These are phyloP conservation scores for Chymomyza costata DNA, from an alignment of 1,140 invertebrate species.

Conservation along the genomic window DNA sequence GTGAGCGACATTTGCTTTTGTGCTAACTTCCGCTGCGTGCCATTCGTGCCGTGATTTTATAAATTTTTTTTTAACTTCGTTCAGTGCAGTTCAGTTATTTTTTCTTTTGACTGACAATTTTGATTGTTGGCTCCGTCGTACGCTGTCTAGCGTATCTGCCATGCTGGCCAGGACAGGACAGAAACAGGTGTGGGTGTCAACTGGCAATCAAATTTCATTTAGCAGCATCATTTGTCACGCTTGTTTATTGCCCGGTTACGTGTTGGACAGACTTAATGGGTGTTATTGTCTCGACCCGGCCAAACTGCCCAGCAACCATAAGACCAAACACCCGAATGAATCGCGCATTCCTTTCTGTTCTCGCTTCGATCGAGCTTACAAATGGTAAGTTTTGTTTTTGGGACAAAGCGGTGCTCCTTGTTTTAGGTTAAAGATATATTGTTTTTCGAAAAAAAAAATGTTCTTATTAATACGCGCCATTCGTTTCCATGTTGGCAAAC, in stretches of 20 bases:
- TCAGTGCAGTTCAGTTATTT: slow-evolving; percentile 1
- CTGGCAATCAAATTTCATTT: slow-evolving; percentile 72
- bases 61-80: slow-evolving; percentile 11
- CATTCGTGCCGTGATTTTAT: slow-evolving; percentile 45
- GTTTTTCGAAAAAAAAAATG: too few relatives aligned
- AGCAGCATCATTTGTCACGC: slow-evolving; percentile 71
- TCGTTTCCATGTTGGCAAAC: too few relatives aligned
- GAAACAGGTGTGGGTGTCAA: slow-evolving; percentile 63
- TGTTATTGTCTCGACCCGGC: slow-evolving; percentile 57
- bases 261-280: slow-evolving; percentile 64
- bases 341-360: too few relatives aligned
- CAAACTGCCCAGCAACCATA: background rate
- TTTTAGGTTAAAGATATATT: too few relatives aligned
- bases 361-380: too few relatives aligned
- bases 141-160: slow-evolving; percentile 16
- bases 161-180: slow-evolving; percentile 15
- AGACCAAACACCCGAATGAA: too few relatives aligned
- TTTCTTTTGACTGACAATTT: slow-evolving; percentile 45
- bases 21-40: slow-evolving; percentile 53
- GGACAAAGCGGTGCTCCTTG: too few relatives aligned
- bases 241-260: slow-evolving; percentile 71
- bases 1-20: slow-evolving; percentile 30
- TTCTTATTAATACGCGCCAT: too few relatives aligned
- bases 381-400: too few relatives aligned
- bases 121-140: slow-evolving; percentile 46